Base-by-base conservation (phyloP, 1,140 invertebrate species). In the Drosophila kepulauana region DNA sequence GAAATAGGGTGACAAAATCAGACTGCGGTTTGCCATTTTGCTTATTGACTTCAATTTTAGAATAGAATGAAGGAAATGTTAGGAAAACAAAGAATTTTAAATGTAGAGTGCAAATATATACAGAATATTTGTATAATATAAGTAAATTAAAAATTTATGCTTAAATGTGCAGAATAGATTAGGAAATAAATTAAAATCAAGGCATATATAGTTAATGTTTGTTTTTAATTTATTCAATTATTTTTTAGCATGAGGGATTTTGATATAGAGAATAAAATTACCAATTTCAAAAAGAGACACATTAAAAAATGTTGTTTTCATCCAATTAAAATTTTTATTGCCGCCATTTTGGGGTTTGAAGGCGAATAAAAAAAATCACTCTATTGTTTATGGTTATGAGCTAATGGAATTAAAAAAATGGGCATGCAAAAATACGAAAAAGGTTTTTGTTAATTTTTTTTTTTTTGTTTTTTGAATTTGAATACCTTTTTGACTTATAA, bases 331-430 rank as follows among this genome's bases (percentile, higher is more conserved):
- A 1, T 6, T 20, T 59, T 61, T 63, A 58, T 66, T 33, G n/a
- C 41, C 61, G 62, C 52, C 64, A 70, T 75, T 84, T 63, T 85
- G 63, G 61, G 49, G 15, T 33, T 43, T 59, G 43, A 11, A 20
- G 54, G 15, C 65, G 56, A 70, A 73, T 64, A 65, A 28, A 28
- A 49, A 78, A 79, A 46, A 41, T 33, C 16, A 43, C 59, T 52
- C 41, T 52, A 68, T 71, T 49, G 78, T 75, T 86, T 86, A 71
- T 65, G 66, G 63, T 75, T 81, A 72, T 86, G 49, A 86, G 78
- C 66, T 81, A 86, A 85, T 81, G 77, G 74, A 71, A 52, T 75
- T 66, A 56, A 51, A 28, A 75, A 66, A 81, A 72, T 62, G 61
- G 20, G 52, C 75, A 78, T 48, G 61, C 57, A 64, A 57, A 65